Percentiles rank a stretch among this genome's conserved stretches.
Conservation (phyloP, 64 coral and sea anemone genomes). For the Anthopleura sola region DNA sequence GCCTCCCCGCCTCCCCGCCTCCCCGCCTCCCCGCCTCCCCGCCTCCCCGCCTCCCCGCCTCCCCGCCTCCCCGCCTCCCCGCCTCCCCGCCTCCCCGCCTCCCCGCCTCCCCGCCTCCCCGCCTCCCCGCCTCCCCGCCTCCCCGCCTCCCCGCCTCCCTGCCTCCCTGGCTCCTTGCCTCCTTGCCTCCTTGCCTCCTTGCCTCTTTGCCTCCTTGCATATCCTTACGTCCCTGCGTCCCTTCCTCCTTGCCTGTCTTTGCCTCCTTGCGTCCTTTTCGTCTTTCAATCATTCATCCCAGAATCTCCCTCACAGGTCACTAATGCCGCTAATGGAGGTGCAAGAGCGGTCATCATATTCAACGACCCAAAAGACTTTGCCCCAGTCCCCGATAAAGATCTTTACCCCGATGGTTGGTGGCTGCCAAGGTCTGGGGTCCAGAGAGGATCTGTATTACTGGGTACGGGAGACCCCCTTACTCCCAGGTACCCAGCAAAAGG, state of each 20-base stretch:
- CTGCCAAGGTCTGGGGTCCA: conserved; percentile 83
- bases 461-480: conserved; percentile 85
- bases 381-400: conserved; percentile 74
- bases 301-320: conserved; percentile 43
- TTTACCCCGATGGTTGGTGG: conserved; percentile 92
- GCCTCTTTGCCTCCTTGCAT: background rate
- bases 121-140: too few relatives aligned
- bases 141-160: too few relatives aligned
- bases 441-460: conserved; percentile 83
- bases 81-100: too few relatives aligned
- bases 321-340: conserved; percentile 76
- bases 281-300: background rate
- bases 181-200: background rate
- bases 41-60: too few relatives aligned
- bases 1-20: too few relatives aligned
- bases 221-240: background rate
- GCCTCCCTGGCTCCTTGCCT: background rate
- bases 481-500: conserved; percentile 91
- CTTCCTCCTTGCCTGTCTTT: background rate
- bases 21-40: too few relatives aligned
- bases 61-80: too few relatives aligned
- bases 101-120: too few relatives aligned
- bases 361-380: conserved; percentile 90
- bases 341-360: conserved; percentile 75
- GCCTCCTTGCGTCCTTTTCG: background rate